Conservation (phyloP, 1,140 invertebrate genomes). For the Cotesia vestalis region DNA sequence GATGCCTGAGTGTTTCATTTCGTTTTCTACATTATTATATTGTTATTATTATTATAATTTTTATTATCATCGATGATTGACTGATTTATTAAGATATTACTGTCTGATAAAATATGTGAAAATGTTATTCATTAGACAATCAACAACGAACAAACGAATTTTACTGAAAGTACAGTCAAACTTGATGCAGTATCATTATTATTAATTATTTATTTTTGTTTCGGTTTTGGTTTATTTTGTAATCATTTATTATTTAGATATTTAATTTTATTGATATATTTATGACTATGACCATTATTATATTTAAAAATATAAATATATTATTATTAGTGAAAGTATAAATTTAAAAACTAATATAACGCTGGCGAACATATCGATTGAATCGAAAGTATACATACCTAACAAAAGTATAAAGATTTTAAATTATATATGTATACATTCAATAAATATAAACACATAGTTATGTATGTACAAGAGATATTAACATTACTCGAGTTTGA, state of each 20-base stretch:
- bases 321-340: constrained; percentile 24
- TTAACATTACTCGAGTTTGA: neutral
- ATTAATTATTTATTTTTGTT: too few relatives aligned
- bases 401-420: constrained; percentile 12
- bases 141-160: neutral
- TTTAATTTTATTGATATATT: too few relatives aligned
- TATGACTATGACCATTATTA: too few relatives aligned
- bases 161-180: neutral
- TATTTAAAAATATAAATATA: constrained; percentile 1
- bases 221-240: too few relatives aligned
- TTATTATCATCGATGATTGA: neutral
- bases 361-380: constrained; percentile 34
- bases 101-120: neutral
- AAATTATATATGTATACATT: constrained; percentile 22
- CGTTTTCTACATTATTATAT: constrained; percentile 29
- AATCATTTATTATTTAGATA: too few relatives aligned
- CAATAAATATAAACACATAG: neutral
- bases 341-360: constrained; percentile 17
- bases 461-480: neutral
- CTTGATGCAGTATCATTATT: too few relatives aligned
- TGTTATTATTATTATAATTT: neutral
- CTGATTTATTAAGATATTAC: constrained; percentile 6
- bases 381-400: constrained; percentile 20
- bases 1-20: constrained; percentile 38
- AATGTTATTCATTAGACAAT: constrained; percentile 6